These are phyloP conservation scores for Protobothrops mucrosquamatus DNA, from an alignment of 2,113 vertebrate species.

Conservation along the genomic window DNA sequence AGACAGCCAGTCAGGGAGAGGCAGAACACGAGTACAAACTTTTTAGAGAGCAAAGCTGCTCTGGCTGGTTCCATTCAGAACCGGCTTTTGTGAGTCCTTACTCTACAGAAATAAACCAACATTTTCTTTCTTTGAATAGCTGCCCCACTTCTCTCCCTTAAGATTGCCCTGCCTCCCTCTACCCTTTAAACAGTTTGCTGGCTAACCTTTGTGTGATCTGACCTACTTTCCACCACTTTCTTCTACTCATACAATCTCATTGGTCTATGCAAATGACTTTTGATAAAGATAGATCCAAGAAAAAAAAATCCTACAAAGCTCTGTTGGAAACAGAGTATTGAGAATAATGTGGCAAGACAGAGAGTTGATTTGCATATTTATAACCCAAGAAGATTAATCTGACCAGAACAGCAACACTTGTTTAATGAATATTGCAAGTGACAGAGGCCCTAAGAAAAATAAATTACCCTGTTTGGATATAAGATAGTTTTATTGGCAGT, in stretches of 20 bases:
- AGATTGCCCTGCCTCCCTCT: neutral
- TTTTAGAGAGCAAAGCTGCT: neutral
- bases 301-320: neutral
- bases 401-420: neutral
- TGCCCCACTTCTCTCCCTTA: neutral
- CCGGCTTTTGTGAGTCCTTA: neutral
- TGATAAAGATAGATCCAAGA: neutral
- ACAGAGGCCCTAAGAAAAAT: constrained; percentile 4
- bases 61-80: neutral
- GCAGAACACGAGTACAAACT: neutral
- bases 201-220: neutral
- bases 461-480: neutral
- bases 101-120: neutral
- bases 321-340: neutral
- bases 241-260: neutral
- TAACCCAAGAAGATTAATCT: constrained; percentile 6
- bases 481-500: neutral
- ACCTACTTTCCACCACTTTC: constrained; percentile 11
- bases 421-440: constrained; percentile 9
- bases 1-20: too few relatives aligned
- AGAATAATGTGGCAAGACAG: constrained; percentile 1
- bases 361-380: constrained; percentile 26
- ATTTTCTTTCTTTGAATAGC: neutral
- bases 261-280: constrained; percentile 9
- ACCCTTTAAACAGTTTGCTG: neutral